Conservation (phyloP, 2,797 vertebrate genomes). For the Sternotherus odoratus region DNA sequence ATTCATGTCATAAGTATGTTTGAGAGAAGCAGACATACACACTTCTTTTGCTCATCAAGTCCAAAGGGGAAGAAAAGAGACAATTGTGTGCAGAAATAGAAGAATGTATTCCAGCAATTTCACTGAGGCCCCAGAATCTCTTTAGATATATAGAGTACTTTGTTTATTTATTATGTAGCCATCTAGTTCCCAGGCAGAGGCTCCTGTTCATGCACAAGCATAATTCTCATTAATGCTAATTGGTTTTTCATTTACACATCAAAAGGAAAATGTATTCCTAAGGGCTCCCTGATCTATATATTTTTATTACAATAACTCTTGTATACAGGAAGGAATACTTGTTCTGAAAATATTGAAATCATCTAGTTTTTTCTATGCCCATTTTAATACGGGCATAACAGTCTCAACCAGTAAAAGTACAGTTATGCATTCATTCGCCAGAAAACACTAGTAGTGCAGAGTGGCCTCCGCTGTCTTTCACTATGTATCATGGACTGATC, state of each 20-base stretch:
- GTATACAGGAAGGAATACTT: not conserved
- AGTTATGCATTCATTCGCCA: not conserved
- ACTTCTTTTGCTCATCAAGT: not conserved
- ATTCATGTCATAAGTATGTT: not conserved
- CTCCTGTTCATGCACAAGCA: not conserved
- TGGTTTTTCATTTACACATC: not conserved
- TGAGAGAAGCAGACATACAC: not conserved
- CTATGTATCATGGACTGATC: not conserved
- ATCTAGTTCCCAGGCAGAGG: not conserved
- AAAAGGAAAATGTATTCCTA: not conserved
- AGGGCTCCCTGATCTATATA: not conserved
- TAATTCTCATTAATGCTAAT: constrained; percentile 6
- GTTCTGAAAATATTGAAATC: not conserved
- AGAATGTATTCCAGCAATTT: not conserved
- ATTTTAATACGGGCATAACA: not conserved
- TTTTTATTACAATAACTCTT: not conserved
- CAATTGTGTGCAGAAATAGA: not conserved
- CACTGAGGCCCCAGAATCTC: not conserved
- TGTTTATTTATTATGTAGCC: not conserved
- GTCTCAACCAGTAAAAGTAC: not conserved
- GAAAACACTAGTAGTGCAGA: not conserved
- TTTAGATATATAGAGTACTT: not conserved
- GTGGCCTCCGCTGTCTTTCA: not conserved
- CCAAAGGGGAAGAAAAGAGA: not conserved
- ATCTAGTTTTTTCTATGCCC: not conserved